Evolutionary conservation across 2,888 invertebrate genomes (phyloP).

Genomic region (Meandrusa payeni): DNA sequence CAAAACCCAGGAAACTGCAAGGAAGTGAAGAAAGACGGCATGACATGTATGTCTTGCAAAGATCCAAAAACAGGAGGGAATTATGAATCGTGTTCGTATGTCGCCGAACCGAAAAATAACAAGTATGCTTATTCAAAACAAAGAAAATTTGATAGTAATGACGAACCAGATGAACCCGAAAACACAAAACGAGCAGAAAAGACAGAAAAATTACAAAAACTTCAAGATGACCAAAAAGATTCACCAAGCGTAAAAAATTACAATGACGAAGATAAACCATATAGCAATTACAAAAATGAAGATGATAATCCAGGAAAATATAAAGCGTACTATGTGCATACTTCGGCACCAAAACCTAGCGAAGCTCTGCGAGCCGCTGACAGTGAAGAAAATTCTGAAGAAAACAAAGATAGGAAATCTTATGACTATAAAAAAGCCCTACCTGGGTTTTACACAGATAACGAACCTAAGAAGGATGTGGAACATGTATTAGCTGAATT

Average conservation of each 20-base stretch:
- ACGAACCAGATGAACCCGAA: slow-evolving; percentile 75
- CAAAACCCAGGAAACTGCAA: slow-evolving; percentile 84
- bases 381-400: slow-evolving; percentile 57
- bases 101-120: slow-evolving; percentile 86
- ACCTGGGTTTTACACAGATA: slow-evolving; percentile 75
- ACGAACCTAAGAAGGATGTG: slow-evolving; percentile 83
- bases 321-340: slow-evolving; percentile 63
- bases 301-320: slow-evolving; percentile 56
- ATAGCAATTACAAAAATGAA: slow-evolving; percentile 45
- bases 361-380: slow-evolving; percentile 57
- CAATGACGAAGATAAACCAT: slow-evolving; percentile 45
- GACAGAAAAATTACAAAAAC: slow-evolving; percentile 56
- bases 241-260: slow-evolving; percentile 46
- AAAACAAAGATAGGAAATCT: slow-evolving; percentile 53
- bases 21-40: slow-evolving; percentile 82
- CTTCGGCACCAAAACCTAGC: slow-evolving; percentile 59
- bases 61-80: slow-evolving; percentile 87
- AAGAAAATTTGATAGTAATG: slow-evolving; percentile 82
- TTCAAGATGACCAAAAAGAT: slow-evolving; percentile 48
- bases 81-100: slow-evolving; percentile 90
- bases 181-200: slow-evolving; percentile 58
- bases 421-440: slow-evolving; percentile 72
- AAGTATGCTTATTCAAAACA: slow-evolving; percentile 85
- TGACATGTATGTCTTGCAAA: slow-evolving; percentile 87
- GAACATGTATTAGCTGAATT: slow-evolving; percentile 87